phyloP scores from a whole-genome alignment of 1,140 invertebrate species.

The Stegodyphus dumicola region DNA sequence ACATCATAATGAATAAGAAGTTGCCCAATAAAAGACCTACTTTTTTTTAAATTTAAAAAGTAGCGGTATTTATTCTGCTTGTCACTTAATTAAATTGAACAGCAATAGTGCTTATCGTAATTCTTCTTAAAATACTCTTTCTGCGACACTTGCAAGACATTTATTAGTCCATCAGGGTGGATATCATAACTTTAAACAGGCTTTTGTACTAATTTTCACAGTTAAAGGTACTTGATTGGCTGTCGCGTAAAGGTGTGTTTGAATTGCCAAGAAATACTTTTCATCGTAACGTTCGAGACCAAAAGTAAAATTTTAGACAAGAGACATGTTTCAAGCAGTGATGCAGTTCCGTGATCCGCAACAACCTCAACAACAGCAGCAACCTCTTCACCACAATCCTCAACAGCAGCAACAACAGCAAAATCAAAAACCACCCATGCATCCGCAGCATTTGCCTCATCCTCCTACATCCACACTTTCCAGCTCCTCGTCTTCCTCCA shows the following conservation, averaged over 20 bases:
- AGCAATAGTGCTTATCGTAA: too few species aligned
- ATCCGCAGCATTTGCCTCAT: conserved; percentile 3
- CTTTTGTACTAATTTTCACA: not conserved
- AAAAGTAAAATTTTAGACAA: not conserved
- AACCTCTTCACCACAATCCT: conserved; percentile 17
- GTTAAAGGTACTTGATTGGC: not conserved
- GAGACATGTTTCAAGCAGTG: conserved; percentile 54
- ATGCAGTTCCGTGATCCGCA: conserved; percentile 51
- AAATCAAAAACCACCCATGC: conserved; percentile 13
- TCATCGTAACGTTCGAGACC: too few species aligned
- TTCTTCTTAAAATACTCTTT: too few species aligned
- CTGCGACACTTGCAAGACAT: not conserved
- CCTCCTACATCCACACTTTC: conserved; percentile 16
- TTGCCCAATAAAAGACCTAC: too few species aligned
- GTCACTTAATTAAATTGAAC: too few species aligned
- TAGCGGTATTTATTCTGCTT: too few species aligned
- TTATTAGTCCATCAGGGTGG: not conserved
- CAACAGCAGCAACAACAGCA: conserved; percentile 9
- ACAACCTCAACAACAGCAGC: not conserved
- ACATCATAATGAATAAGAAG: too few species aligned
- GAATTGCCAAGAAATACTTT: not conserved
- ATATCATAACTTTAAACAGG: not conserved
- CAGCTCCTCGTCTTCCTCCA: conserved; percentile 12
- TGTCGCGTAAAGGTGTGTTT: not conserved
- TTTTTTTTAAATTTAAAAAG: too few species aligned